These are phyloP conservation scores for Dichetophora obliterata DNA, from an alignment of 2,888 invertebrate genomes.

Conservation along the genomic window DNA sequence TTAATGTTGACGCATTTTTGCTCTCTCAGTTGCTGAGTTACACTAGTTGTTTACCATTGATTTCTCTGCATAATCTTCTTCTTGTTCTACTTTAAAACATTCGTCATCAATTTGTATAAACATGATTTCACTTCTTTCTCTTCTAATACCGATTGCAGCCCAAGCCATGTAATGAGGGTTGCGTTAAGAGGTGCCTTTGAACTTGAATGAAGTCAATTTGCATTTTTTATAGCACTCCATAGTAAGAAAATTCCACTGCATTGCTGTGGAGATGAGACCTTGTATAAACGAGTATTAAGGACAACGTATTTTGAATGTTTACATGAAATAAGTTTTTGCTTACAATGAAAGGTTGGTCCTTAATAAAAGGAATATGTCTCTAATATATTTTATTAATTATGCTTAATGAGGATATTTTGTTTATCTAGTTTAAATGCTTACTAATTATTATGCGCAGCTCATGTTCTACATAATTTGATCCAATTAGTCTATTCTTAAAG, in stretches of 20 bases:
- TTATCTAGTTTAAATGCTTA: too few species aligned
- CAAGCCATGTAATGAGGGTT: background rate
- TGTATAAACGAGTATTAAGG: too few species aligned
- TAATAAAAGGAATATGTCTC: too few species aligned
- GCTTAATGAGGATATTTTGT: too few species aligned
- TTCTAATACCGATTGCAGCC: background rate
- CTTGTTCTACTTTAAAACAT: background rate
- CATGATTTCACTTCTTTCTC: background rate
- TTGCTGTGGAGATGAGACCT: background rate
- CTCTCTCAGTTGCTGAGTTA: too few species aligned
- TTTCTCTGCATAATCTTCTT: background rate
- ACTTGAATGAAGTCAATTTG: constrained; percentile 5
- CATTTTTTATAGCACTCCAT: constrained; percentile 6
- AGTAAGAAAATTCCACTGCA: constrained; percentile 4
- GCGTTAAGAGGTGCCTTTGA: constrained; percentile 18
- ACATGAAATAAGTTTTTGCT: too few species aligned
- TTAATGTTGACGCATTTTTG: constrained; percentile 25
- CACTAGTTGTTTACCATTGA: background rate
- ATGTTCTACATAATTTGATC: too few species aligned
- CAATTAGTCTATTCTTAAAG: too few species aligned
- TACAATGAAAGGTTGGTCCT: too few species aligned
- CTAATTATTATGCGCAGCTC: too few species aligned
- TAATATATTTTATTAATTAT: too few species aligned
- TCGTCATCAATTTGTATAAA: background rate
- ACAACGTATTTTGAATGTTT: too few species aligned